These are phyloP conservation scores for Sepioteuthis lessoniana DNA, from an alignment of 2,888 invertebrate species.

Conservation along the genomic window DNA sequence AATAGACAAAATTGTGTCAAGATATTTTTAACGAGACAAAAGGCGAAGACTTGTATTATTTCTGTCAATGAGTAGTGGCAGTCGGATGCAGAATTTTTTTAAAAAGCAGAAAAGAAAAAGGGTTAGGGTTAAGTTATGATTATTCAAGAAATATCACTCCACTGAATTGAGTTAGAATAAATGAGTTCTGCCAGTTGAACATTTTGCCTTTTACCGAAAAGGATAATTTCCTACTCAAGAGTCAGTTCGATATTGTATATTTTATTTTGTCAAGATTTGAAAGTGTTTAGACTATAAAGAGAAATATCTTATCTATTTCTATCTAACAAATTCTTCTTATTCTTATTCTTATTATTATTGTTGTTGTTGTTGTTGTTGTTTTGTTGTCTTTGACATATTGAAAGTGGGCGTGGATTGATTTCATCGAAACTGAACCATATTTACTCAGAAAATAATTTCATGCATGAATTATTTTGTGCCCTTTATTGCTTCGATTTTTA, in stretches of 20 bases:
- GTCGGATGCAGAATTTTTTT: background rate
- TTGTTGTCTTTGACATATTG: background rate
- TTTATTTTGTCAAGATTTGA: background rate
- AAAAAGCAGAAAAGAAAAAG: too few species aligned
- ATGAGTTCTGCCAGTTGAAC: background rate
- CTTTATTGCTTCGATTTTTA: constrained; percentile 20
- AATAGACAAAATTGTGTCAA: background rate
- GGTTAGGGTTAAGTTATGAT: background rate
- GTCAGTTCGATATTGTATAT: background rate
- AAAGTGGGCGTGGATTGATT: background rate
- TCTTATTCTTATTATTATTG: background rate
- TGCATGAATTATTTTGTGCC: constrained; percentile 33
- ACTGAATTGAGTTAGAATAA: background rate
- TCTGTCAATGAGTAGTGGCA: background rate
- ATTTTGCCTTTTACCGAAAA: background rate
- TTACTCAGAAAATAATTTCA: constrained; percentile 23
- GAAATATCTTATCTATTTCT: background rate
- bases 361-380: background rate
- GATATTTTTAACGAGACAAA: background rate
- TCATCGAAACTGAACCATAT: constrained; percentile 11
- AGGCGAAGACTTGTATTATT: background rate
- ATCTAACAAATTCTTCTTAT: background rate
- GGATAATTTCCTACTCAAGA: background rate
- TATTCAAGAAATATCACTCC: background rate
- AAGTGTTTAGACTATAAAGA: background rate